These are phyloP conservation scores for Phortica variegata DNA, from an alignment of 1,140 invertebrate species.

Conservation along the genomic window DNA sequence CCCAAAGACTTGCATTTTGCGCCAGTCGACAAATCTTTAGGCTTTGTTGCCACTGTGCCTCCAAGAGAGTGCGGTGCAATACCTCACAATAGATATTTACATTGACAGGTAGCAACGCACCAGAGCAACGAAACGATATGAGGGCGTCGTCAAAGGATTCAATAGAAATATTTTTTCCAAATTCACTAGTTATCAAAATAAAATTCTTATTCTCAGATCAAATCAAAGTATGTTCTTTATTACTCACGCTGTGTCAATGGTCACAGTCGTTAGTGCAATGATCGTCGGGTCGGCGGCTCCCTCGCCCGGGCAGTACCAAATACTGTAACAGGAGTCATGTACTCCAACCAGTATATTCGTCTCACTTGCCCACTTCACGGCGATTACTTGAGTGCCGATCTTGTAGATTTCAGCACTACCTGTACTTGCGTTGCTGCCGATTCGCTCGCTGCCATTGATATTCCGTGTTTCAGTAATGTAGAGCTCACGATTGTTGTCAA, in stretches of 20 bases:
- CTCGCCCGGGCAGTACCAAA: conserved; percentile 84
- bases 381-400: conserved; percentile 77
- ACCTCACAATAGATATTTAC: conserved; percentile 49
- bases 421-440: not conserved
- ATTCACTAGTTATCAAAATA: conserved; percentile 32
- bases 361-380: conserved; percentile 79
- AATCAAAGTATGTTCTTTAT: conserved; percentile 58
- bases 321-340: conserved; percentile 75
- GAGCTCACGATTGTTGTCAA: conserved; percentile 81
- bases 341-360: conserved; percentile 83
- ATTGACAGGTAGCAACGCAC: conserved; percentile 40
- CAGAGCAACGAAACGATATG: conserved; percentile 45
- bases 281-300: conserved; percentile 75
- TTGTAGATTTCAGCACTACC: conserved; percentile 62
- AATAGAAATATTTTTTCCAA: conserved; percentile 74
- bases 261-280: conserved; percentile 58
- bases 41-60: conserved; percentile 49
- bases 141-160: conserved; percentile 71
- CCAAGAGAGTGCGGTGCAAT: conserved; percentile 44
- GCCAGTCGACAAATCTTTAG: conserved; percentile 47
- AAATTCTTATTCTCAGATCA: not conserved
- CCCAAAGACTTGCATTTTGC: conserved; percentile 79
- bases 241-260: conserved; percentile 64
- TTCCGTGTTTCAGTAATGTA: conserved; percentile 70
- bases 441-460: conserved; percentile 25